Evolutionary conservation across 2,113 vertebrate genomes (phyloP), one percentile per base, ranked within the genome.

Genomic region (Phrynosoma platyrhinos): DNA sequence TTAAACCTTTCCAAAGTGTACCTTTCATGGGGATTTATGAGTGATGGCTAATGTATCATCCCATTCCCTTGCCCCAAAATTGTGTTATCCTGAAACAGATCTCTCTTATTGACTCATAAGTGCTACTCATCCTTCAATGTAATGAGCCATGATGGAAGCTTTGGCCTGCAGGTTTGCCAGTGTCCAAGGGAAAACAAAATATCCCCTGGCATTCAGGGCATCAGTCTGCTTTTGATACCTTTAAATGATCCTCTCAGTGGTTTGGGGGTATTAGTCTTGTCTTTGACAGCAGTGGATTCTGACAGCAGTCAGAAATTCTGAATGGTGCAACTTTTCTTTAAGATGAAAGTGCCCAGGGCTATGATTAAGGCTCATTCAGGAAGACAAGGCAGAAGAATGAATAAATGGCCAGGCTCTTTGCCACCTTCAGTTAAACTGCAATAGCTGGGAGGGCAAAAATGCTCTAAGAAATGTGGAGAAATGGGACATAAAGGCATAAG

Each of bases 291-390:
- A 79, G 80, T 53, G 20, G 2, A 88, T 79, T 92, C 75, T 92
- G 91, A 89, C 88, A 94, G 88, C 4, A 55, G 0, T 91, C 89
- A 88, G 86, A 93, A 94, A 93, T 93, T 91, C 84, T 91, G 90
- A 91, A 58, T 82, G 16, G 23, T 92, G 74, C 30, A 80, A 81
- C 66, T 94, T 91, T 68, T 94, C 40, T 83, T 83, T 20, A 88
- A 91, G 83, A 90, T 0, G 69, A 86, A 87, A 90, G 85, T 90
- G 79, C 23, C 90, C 58, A 74, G 62, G 92, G 84, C 6, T 92
- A 84, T 79, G 84, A 79, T 64, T 86, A 71, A 4, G 85, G 30
- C 79, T 92, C 36, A n/a, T 2, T 76, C 8, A 16, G 74, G 92
- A 81, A 87, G 0, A 83, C 27, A 1, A 53, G 0, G 1, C 87